phyloP scores from a whole-genome alignment of 2,888 invertebrate genomes.

The Beris morrisii region DNA sequence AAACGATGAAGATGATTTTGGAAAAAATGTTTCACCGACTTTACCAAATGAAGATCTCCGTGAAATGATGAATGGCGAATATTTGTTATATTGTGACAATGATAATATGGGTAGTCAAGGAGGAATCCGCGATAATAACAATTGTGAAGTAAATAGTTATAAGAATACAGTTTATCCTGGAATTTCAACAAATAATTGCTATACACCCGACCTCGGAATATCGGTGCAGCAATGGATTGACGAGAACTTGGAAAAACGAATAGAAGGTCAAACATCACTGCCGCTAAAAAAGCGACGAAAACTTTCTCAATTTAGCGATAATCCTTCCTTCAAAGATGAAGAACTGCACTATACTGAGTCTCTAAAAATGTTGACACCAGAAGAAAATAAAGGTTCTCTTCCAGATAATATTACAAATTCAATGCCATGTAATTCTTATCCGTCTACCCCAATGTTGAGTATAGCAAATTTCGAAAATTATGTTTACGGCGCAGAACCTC shows the following conservation, averaged over 20 bases:
- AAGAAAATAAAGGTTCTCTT: constrained; percentile 17
- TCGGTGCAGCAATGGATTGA: constrained; percentile 26
- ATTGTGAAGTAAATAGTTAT: constrained; percentile 7
- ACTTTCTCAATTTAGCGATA: constrained; percentile 36
- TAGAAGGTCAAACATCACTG: constrained; percentile 36
- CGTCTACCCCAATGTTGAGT: constrained; percentile 40
- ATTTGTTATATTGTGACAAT: constrained; percentile 18
- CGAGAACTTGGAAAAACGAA: constrained; percentile 27
- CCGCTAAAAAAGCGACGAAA: constrained; percentile 41
- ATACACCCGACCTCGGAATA: constrained; percentile 14
- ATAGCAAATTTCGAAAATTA: constrained; percentile 40
- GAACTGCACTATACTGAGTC: constrained; percentile 29
- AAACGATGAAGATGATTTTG: constrained; percentile 24
- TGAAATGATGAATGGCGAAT: constrained; percentile 22
- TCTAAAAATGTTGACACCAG: constrained; percentile 14
- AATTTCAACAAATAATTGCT: constrained; percentile 28
- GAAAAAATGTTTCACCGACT: constrained; percentile 29
- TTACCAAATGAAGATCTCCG: constrained; percentile 22
- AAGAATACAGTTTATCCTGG: constrained; percentile 12
- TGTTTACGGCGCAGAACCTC: constrained; percentile 28
- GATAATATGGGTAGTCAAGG: constrained; percentile 1
- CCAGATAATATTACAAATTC: constrained; percentile 13
- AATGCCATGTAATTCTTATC: constrained; percentile 36
- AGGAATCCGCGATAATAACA: not conserved
- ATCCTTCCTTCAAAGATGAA: constrained; percentile 35